A percentile compares a stretch with the other conserved stretches of the same genome.
Conservation (phyloP, 1,140 invertebrate genomes). For the Drosophila obscura region DNA sequence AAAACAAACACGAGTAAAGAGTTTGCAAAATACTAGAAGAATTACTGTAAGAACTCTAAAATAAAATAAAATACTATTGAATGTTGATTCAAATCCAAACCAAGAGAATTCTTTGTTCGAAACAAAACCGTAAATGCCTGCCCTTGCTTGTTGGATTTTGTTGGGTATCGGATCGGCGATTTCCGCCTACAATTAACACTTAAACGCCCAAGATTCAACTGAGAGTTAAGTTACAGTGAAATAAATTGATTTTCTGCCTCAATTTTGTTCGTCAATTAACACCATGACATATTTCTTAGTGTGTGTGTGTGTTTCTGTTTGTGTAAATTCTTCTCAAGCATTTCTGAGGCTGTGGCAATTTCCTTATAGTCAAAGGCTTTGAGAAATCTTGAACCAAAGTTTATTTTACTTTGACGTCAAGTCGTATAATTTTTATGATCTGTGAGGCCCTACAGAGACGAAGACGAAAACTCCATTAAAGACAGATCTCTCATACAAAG, state of each 20-base stretch:
- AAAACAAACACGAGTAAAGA: too few relatives aligned
- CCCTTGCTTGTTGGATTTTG: too few relatives aligned
- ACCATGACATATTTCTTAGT: neutral
- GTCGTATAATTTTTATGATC: constrained; percentile 60
- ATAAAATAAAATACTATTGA: too few relatives aligned
- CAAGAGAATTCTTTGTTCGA: too few relatives aligned
- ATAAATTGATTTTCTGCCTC: constrained; percentile 11
- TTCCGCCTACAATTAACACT: too few relatives aligned
- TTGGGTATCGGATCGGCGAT: too few relatives aligned
- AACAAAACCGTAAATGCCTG: too few relatives aligned
- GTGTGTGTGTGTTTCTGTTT: constrained; percentile 13
- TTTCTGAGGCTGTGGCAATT: neutral
- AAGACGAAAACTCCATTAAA: constrained; percentile 24
- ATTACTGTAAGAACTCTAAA: too few relatives aligned
- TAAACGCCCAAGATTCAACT: too few relatives aligned
- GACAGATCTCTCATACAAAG: constrained; percentile 27
- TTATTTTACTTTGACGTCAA: constrained; percentile 52
- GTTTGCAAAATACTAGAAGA: too few relatives aligned
- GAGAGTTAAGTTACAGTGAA: too few relatives aligned
- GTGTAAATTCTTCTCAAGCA: constrained; percentile 6
- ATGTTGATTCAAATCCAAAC: too few relatives aligned
- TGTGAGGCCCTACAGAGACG: constrained; percentile 12
- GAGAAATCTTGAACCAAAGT: constrained; percentile 20
- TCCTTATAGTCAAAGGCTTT: constrained; percentile 20
- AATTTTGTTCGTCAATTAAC: constrained; percentile 13